These are phyloP conservation scores for Lycaon pictus DNA, from an alignment of 2,113 vertebrate genomes.

Conservation along the genomic window DNA sequence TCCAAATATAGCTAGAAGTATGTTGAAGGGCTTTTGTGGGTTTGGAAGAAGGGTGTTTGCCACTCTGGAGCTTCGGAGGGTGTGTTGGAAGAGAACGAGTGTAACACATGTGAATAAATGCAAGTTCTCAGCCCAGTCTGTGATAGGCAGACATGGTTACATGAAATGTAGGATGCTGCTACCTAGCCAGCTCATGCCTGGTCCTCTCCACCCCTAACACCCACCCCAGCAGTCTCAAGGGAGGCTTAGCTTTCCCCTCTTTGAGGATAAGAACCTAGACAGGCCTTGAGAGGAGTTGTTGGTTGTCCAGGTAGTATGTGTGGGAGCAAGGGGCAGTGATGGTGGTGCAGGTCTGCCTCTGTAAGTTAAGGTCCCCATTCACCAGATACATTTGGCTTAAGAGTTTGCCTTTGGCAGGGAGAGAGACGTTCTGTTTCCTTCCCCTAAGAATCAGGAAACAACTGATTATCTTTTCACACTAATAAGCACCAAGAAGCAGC, in stretches of 20 bases:
- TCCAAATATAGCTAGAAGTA: neutral
- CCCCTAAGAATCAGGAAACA: neutral
- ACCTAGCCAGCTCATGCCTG: neutral
- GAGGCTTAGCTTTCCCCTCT: neutral
- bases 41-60: neutral
- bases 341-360: accelerated
- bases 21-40: neutral
- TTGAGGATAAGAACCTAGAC: neutral
- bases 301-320: neutral
- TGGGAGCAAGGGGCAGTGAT: neutral
- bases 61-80: neutral
- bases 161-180: neutral
- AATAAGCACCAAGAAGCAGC: neutral
- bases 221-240: too few species aligned
- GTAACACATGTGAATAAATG: neutral
- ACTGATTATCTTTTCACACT: neutral
- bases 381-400: neutral
- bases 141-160: neutral
- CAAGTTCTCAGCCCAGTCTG: neutral
- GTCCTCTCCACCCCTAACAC: neutral
- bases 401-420: neutral
- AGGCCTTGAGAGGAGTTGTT: neutral
- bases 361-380: neutral
- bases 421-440: neutral
- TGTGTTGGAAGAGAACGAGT: neutral